Evolutionary conservation across 1,140 invertebrate species (phyloP), one percentile per base, ranked within the genome.

Genomic region (Centruroides sculpturatus): DNA sequence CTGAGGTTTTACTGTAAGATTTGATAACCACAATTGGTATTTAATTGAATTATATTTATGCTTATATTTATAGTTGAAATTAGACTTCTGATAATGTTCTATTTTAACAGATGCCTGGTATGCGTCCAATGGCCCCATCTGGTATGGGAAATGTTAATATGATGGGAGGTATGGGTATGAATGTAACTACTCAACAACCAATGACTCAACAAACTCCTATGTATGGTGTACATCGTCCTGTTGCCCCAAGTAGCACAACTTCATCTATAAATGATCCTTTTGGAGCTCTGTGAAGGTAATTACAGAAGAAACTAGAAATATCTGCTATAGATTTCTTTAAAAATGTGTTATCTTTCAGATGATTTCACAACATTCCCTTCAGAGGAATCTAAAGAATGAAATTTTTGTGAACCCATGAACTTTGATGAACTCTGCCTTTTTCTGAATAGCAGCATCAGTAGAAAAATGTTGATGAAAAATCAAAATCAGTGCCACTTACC

Each of bases 231-330:
- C 69, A 59, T 36, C 46, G 35, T 56, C 35, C 56, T 13, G 36
- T 46, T 46, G 4, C 23, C 12, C 12, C 9, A 34, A 36, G 50
- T 54, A 57, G 59, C 23, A 60, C 59, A 58, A 46, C 62, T 2
- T 57, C 62, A 47, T 47, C 59, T 34, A 56, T 64, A 34, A 64
- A 64, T 35, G 70, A 71, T 56, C 70, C 70, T 9, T 71, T 71
- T 57, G 70, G 70, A 55, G 70, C 69, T 55, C 68, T 71, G 47
- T 71, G 67, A 71, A 61, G 41, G 41, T 41, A 41, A 41, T 41
- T 41, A 41, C 41, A 41, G 8, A 41, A 41, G 8, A 41, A 1
- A 41, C 8, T 6, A 41, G 8, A 41, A 41, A 41, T 41, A 6
- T 41, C 8, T 41, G 41, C 8, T 41, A 41, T 41, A 41, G 41